Conservation (phyloP, 1,140 invertebrate genomes). For the Drosophila miranda region DNA sequence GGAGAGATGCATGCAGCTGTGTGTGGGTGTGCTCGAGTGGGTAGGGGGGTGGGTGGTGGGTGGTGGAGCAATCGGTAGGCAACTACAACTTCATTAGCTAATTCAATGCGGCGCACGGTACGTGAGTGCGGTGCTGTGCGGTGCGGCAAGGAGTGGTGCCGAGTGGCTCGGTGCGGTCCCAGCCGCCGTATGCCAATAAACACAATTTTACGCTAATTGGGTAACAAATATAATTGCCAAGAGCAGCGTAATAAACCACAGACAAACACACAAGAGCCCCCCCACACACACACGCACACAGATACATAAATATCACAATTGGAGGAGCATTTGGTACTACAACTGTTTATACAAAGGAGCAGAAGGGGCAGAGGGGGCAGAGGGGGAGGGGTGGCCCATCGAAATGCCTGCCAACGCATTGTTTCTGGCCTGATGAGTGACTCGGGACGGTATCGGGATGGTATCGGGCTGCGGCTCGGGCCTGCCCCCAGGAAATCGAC, state of each 20-base stretch:
- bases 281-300: slow-evolving; percentile 10
- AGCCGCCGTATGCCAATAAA: slow-evolving; percentile 69
- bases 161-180: slow-evolving; percentile 22
- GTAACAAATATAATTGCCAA: slow-evolving; percentile 81
- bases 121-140: slow-evolving; percentile 30
- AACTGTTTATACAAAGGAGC: slow-evolving; percentile 33
- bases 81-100: slow-evolving; percentile 78
- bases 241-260: slow-evolving; percentile 80
- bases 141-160: neutral
- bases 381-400: slow-evolving; percentile 32
- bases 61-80: slow-evolving; percentile 15
- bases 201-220: slow-evolving; percentile 81
- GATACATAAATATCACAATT: slow-evolving; percentile 54
- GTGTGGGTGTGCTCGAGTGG: neutral
- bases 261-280: slow-evolving; percentile 49
- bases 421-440: slow-evolving; percentile 32
- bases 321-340: slow-evolving; percentile 42
- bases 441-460: slow-evolving; percentile 6
- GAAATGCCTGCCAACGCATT: slow-evolving; percentile 40
- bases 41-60: slow-evolving; percentile 16
- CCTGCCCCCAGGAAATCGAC: slow-evolving; percentile 20
- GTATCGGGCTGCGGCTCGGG: no score
- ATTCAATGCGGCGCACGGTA: slow-evolving; percentile 56
- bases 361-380: neutral
- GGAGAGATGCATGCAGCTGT: slow-evolving; percentile 43